phyloP scores from a whole-genome alignment of 1,140 invertebrate species.

The Drosophila nasuta region DNA sequence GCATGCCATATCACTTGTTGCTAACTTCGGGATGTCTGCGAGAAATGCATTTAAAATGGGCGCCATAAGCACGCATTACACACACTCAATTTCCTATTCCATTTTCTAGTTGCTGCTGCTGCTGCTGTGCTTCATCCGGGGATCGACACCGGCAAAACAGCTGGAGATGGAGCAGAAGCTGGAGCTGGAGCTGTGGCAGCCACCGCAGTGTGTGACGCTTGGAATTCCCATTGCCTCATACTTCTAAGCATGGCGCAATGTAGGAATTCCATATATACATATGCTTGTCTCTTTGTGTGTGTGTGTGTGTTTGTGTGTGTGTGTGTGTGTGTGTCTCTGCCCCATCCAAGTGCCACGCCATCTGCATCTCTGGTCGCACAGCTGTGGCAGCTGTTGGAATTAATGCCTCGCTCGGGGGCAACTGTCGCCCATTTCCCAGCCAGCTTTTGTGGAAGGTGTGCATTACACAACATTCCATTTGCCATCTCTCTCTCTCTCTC shows the following conservation, averaged over 20 bases:
- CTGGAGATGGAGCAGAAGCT: neutral
- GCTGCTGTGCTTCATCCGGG: conserved; percentile 30
- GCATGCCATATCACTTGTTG: conserved; percentile 59
- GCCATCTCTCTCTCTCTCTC: conserved; percentile 32
- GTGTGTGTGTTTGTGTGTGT: neutral
- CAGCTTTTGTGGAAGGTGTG: conserved; percentile 53
- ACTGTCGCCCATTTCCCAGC: conserved; percentile 37
- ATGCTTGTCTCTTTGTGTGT: too few relatives aligned
- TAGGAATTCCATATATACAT: conserved; percentile 21
- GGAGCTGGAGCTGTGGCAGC: neutral
- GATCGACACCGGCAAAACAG: conserved; percentile 33
- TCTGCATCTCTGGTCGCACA: conserved; percentile 47
- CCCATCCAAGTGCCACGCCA: conserved; percentile 30
- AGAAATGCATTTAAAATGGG: conserved; percentile 79
- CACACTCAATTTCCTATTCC: conserved; percentile 81
- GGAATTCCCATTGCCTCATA: conserved; percentile 31
- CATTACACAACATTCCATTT: conserved; percentile 54
- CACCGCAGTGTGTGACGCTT: conserved; percentile 28
- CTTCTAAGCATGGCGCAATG: conserved; percentile 11
- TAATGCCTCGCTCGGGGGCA: conserved; percentile 64
- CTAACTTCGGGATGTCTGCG: conserved; percentile 43
- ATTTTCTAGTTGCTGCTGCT: conserved; percentile 52
- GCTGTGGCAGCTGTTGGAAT: conserved; percentile 47
- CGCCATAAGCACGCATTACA: conserved; percentile 79
- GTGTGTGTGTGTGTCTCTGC: neutral